Evolutionary conservation across 2,113 vertebrate species (phyloP).

Genomic region (Myocastor coypus): DNA sequence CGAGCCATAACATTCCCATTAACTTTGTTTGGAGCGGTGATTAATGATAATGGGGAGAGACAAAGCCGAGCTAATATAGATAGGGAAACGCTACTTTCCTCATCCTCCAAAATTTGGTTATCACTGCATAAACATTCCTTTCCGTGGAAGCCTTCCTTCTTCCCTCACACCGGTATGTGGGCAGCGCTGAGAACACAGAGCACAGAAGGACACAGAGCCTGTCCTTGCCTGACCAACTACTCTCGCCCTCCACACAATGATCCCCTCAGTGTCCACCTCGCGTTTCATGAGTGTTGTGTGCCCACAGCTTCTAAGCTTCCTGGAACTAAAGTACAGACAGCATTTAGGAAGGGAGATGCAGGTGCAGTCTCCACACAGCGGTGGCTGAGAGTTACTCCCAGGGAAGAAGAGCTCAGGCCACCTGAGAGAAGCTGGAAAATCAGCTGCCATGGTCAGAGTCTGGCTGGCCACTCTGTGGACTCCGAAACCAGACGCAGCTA

Average conservation of each 20-base stretch:
- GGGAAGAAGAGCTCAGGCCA: background rate
- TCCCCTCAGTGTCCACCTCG: background rate
- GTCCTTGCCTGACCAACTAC: background rate
- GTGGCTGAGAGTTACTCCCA: background rate
- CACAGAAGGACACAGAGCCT: constrained; percentile 2
- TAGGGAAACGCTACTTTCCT: constrained; percentile 79
- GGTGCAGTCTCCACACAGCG: background rate
- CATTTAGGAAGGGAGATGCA: background rate
- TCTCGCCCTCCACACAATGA: background rate
- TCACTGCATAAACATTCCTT: constrained; percentile 79
- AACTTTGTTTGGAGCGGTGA: constrained; percentile 77
- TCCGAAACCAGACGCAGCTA: background rate
- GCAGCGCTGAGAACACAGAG: background rate
- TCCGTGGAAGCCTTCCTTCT: constrained; percentile 49
- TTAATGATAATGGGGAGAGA: constrained; percentile 65
- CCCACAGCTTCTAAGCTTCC: background rate
- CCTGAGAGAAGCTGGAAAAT: background rate
- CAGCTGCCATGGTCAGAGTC: background rate
- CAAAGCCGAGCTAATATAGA: constrained; percentile 77
- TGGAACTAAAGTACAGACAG: background rate
- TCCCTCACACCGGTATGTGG: background rate
- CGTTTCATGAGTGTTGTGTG: background rate
- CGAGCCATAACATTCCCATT: constrained; percentile 70
- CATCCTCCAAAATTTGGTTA: constrained; percentile 78
- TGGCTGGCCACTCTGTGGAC: background rate